These are phyloP conservation scores for Pristiophorus japonicus DNA, from an alignment of 2,113 vertebrate genomes.

Conservation along the genomic window DNA sequence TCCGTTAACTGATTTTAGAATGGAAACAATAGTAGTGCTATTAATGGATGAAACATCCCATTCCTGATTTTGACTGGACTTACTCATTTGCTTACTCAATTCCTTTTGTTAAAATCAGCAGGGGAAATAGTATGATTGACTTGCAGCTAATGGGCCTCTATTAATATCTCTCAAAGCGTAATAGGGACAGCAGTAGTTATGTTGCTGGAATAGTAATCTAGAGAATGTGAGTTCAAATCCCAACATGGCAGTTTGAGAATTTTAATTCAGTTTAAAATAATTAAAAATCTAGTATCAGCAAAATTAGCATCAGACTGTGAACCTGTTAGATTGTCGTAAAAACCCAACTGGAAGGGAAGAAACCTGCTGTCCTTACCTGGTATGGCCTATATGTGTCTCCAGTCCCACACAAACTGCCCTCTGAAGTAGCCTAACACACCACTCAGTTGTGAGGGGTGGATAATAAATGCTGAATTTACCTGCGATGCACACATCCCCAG, in stretches of 20 bases:
- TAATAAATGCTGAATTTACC: neutral
- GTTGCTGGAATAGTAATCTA: neutral
- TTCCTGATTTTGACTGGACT: neutral
- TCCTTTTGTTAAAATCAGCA: neutral
- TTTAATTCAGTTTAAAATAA: neutral
- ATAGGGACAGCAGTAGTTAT: neutral
- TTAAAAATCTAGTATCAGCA: neutral
- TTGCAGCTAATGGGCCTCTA: neutral
- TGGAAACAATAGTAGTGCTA: neutral
- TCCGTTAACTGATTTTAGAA: neutral
- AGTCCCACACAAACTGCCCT: neutral
- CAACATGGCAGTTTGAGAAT: too few relatives aligned
- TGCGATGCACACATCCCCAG: neutral
- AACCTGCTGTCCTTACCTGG: neutral
- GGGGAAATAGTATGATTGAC: too few relatives aligned
- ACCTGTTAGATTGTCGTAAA: neutral
- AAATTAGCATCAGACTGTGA: neutral
- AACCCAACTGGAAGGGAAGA: neutral
- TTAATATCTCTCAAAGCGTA: neutral
- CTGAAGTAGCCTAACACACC: neutral
- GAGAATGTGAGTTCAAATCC: neutral
- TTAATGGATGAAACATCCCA: neutral
- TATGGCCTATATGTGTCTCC: neutral
- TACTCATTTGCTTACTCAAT: neutral
- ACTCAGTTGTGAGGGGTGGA: neutral